Conservation (phyloP, 2,888 invertebrate genomes). For the Dastarcus helophoroides region DNA sequence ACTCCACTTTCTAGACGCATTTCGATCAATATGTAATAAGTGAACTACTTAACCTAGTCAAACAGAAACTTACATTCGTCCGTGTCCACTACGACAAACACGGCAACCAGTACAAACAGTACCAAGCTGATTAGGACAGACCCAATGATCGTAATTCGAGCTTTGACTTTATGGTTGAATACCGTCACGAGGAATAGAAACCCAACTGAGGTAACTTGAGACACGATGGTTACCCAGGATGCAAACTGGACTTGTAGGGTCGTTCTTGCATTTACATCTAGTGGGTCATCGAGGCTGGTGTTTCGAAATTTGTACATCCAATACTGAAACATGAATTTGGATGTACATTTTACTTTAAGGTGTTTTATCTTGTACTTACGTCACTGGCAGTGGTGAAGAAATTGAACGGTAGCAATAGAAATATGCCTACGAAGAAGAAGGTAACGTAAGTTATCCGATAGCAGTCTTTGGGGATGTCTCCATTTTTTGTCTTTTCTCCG, state of each 20-base stretch:
- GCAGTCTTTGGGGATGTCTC: constrained; percentile 7
- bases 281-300: constrained; percentile 4
- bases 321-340: constrained; percentile 9
- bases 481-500: no score
- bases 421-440: constrained; percentile 8
- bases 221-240: constrained; percentile 8
- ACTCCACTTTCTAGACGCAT: no score
- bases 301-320: constrained; percentile 16
- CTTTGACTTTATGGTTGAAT: constrained; percentile 8
- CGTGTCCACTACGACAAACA: constrained; percentile 11
- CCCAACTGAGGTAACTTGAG: constrained; percentile 9
- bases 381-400: constrained; percentile 10
- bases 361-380: no score
- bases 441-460: constrained; percentile 8
- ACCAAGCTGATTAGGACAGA: constrained; percentile 7
- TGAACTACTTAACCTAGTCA: no score
- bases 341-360: no score
- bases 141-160: constrained; percentile 4
- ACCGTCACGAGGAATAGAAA: constrained; percentile 8
- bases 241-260: constrained; percentile 12
- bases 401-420: constrained; percentile 8
- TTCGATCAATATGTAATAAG: no score
- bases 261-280: constrained; percentile 9
- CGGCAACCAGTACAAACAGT: constrained; percentile 8
- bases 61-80: constrained; percentile 13